Evolutionary conservation across 30 jellyfish, hydroid and myxozoan species (phyloP).

Genomic region (Aurelia coerulea): DNA sequence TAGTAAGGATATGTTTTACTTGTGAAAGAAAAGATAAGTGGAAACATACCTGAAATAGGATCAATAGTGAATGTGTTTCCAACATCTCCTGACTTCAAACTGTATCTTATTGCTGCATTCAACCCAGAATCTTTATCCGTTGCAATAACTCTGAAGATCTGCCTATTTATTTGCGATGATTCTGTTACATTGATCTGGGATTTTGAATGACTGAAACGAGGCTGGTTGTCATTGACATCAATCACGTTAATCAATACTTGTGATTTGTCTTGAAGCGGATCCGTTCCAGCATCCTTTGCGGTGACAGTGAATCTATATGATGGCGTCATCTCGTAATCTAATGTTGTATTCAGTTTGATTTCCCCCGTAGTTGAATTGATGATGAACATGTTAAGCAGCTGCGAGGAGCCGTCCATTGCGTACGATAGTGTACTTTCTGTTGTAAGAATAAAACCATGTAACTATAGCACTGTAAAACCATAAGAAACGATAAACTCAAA

Average conservation of each 20-base stretch:
- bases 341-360: slow-evolving; percentile 51
- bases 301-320: slow-evolving; percentile 66
- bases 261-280: slow-evolving; percentile 70
- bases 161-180: slow-evolving; percentile 58
- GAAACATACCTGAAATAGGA: slow-evolving; percentile 73
- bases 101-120: slow-evolving; percentile 75
- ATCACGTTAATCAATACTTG: slow-evolving; percentile 67
- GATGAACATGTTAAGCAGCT: slow-evolving; percentile 34
- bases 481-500: no score
- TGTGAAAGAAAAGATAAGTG: no score
- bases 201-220: slow-evolving; percentile 48
- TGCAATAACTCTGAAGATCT: slow-evolving; percentile 74
- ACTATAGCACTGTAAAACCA: neutral
- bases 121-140: slow-evolving; percentile 69
- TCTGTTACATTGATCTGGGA: slow-evolving; percentile 59
- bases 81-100: slow-evolving; percentile 68
- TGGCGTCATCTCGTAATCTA: slow-evolving; percentile 70
- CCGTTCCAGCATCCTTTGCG: slow-evolving; percentile 82
- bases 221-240: slow-evolving; percentile 90
- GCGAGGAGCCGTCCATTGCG: slow-evolving; percentile 25
- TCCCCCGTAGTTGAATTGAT: slow-evolving; percentile 69
- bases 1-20: no score
- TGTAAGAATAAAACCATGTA: neutral
- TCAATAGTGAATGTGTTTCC: slow-evolving; percentile 75
- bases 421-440: slow-evolving; percentile 51